A percentile compares a stretch with the other conserved stretches of the same genome.
phyloP scores from a whole-genome alignment of 37 sponge, comb jelly and placozoan species.

The Tethya wilhelma region DNA sequence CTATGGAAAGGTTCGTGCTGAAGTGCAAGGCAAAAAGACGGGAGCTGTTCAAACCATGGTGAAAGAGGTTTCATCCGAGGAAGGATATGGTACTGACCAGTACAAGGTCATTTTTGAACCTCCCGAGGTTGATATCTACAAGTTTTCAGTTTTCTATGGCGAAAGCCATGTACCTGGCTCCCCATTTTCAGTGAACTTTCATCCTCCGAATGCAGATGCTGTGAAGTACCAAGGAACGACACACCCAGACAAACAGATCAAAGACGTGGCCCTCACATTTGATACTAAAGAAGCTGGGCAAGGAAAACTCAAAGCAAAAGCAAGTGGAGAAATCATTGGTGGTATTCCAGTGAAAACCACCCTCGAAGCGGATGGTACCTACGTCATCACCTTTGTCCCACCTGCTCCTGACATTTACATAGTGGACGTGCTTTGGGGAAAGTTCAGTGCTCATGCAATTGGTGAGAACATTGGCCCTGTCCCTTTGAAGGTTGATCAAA shows the following conservation, averaged over 20 bases:
- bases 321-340: slow-evolving; percentile 46
- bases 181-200: slow-evolving; percentile 61
- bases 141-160: slow-evolving; percentile 18
- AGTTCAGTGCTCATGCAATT: slow-evolving; percentile 48
- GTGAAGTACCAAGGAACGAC: slow-evolving; percentile 18
- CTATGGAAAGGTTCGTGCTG: slow-evolving; percentile 15
- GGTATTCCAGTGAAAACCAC: slow-evolving; percentile 24
- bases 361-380: slow-evolving; percentile 4
- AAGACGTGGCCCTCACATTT: slow-evolving; percentile 21
- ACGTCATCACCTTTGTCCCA: slow-evolving; percentile 15
- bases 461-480: slow-evolving; percentile 48
- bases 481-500: slow-evolving; percentile 9
- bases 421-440: slow-evolving; percentile 52
- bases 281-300: slow-evolving; percentile 54
- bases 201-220: slow-evolving; percentile 21
- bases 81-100: not conserved
- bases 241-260: not conserved
- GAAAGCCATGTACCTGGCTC: slow-evolving; percentile 53
- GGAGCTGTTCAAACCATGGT: slow-evolving; percentile 18
- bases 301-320: slow-evolving; percentile 46
- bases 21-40: slow-evolving; percentile 11
- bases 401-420: slow-evolving; percentile 50
- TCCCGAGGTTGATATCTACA: slow-evolving; percentile 31
- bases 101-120: slow-evolving; percentile 28
- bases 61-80: slow-evolving; percentile 11